phyloP scores from a whole-genome alignment of 2,113 vertebrate species.

The Neoarius graeffei region DNA sequence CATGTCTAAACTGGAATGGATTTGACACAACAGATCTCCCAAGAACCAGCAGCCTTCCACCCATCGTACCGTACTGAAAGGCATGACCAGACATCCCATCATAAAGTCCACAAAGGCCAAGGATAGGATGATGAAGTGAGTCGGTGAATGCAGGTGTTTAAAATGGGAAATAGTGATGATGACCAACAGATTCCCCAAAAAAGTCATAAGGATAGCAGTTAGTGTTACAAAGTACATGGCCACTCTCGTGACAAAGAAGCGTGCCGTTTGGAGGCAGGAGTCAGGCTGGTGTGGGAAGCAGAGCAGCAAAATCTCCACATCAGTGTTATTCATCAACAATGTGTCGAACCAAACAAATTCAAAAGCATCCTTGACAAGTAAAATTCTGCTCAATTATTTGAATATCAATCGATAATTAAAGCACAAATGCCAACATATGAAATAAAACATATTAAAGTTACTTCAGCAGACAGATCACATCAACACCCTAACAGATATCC shows the following conservation, averaged over 20 bases:
- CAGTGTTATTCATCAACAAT: constrained; percentile 33
- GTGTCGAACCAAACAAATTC: constrained; percentile 20
- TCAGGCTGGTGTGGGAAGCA: constrained; percentile 40
- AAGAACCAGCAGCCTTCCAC: constrained; percentile 58
- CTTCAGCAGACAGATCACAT: neutral
- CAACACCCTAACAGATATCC: neutral
- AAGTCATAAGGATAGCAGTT: constrained; percentile 63
- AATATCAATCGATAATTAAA: neutral
- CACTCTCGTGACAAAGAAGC: neutral
- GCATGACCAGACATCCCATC: constrained; percentile 73
- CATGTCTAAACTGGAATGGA: constrained; percentile 52
- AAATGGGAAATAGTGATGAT: constrained; percentile 62
- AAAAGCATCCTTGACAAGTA: neutral
- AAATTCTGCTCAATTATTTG: neutral
- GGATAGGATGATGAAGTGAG: constrained; percentile 55
- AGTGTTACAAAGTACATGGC: constrained; percentile 59
- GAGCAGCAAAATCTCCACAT: constrained; percentile 29
- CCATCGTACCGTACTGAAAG: constrained; percentile 64
- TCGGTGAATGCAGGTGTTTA: constrained; percentile 60
- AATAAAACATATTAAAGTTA: neutral
- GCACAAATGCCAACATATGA: neutral
- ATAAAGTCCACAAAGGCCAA: constrained; percentile 56
- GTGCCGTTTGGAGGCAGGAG: neutral
- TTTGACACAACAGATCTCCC: constrained; percentile 48
- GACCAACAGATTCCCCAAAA: constrained; percentile 61